These are phyloP conservation scores for Erebia aethiops DNA, from an alignment of 2,888 invertebrate species.

Conservation along the genomic window DNA sequence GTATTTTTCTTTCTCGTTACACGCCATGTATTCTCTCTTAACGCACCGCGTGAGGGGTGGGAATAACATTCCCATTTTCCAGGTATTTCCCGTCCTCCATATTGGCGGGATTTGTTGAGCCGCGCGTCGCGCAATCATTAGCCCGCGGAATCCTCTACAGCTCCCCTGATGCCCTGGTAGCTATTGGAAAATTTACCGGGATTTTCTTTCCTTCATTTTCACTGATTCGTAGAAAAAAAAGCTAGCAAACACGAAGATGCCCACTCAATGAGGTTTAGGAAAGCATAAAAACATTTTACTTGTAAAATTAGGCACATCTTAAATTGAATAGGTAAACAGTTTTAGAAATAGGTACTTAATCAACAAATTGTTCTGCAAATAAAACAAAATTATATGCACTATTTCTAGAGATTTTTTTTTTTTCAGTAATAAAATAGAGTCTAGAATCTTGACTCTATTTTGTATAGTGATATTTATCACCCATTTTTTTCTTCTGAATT, in stretches of 20 bases:
- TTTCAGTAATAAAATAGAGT: too few relatives aligned
- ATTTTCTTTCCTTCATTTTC: conserved; percentile 53
- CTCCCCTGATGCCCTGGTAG: conserved; percentile 61
- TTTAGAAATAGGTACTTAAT: too few relatives aligned
- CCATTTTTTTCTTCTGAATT: too few relatives aligned
- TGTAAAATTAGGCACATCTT: too few relatives aligned
- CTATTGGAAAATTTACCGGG: conserved; percentile 66
- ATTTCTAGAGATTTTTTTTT: too few relatives aligned
- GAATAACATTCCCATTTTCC: conserved; percentile 73
- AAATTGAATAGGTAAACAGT: too few relatives aligned
- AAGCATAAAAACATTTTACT: too few relatives aligned
- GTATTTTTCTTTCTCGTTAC: conserved; percentile 52
- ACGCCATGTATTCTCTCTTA: conserved; percentile 50
- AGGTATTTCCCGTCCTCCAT: conserved; percentile 78
- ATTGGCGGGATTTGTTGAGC: conserved; percentile 76
- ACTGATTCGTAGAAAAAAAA: not conserved
- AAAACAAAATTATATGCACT: too few relatives aligned
- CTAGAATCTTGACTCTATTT: too few relatives aligned
- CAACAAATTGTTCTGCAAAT: too few relatives aligned
- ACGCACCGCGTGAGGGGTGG: conserved; percentile 46
- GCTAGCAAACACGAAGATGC: not conserved
- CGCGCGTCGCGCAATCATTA: conserved; percentile 67
- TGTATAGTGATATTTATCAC: too few relatives aligned
- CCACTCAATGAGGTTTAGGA: too few relatives aligned
- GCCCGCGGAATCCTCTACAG: conserved; percentile 68